These are phyloP conservation scores for Aplocera efformata DNA, from an alignment of 2,888 invertebrate genomes.

Conservation along the genomic window DNA sequence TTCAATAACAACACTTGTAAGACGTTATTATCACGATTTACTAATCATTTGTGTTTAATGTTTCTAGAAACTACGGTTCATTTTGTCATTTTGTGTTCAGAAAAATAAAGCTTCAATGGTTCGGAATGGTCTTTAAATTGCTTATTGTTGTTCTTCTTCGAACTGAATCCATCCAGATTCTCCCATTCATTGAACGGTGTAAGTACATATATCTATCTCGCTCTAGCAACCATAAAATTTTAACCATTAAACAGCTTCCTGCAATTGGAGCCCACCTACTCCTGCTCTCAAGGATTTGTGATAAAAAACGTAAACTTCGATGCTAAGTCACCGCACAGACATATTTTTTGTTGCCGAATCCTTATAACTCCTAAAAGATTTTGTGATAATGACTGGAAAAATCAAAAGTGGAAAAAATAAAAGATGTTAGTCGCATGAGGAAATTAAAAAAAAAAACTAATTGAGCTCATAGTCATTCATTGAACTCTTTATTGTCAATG, in stretches of 20 bases:
- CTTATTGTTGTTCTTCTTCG: constrained; percentile 4
- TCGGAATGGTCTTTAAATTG: too few relatives aligned
- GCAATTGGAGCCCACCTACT: constrained; percentile 23
- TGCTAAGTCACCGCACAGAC: constrained; percentile 7
- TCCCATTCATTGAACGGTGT: constrained; percentile 13
- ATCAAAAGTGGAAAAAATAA: too few relatives aligned
- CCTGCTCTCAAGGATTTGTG: constrained; percentile 15
- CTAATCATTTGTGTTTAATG: too few relatives aligned
- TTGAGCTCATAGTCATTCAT: too few relatives aligned
- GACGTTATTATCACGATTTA: not conserved
- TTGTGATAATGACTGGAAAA: too few relatives aligned
- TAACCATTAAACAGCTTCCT: constrained; percentile 27
- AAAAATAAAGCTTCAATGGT: too few relatives aligned
- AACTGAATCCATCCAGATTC: constrained; percentile 16
- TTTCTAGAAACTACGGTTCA: too few relatives aligned
- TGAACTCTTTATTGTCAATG: too few relatives aligned
- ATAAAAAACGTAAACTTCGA: constrained; percentile 15
- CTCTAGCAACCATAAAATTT: constrained; percentile 20
- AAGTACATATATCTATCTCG: constrained; percentile 11
- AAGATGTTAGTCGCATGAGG: too few relatives aligned
- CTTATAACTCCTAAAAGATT: constrained; percentile 2
- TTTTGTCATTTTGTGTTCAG: too few relatives aligned
- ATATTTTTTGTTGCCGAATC: constrained; percentile 10
- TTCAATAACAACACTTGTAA: not conserved
- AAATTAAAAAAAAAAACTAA: constrained; percentile 2